phyloP scores from a whole-genome alignment of 2,113 vertebrate species.

The Sterna hirundo region DNA sequence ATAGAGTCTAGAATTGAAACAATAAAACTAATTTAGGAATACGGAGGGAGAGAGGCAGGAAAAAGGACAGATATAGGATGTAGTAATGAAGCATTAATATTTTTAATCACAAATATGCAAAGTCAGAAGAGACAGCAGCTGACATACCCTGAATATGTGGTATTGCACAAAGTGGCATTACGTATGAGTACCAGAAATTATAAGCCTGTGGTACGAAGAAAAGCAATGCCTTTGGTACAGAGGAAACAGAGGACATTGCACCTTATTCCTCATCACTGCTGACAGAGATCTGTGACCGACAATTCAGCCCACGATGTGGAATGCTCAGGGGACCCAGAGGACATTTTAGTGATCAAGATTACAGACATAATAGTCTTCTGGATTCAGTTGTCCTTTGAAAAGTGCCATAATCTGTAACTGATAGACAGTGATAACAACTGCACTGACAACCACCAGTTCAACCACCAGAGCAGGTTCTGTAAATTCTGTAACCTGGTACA shows the following conservation, averaged over 20 bases:
- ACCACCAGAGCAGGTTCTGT: not conserved
- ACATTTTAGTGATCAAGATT: not conserved
- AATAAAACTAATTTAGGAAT: not conserved
- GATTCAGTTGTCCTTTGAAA: not conserved
- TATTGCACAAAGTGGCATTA: not conserved
- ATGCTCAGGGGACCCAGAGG: not conserved
- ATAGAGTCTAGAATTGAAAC: constrained; percentile 80
- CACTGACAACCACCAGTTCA: not conserved
- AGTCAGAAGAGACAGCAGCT: not conserved
- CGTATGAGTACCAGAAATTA: not conserved
- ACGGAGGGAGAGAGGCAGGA: not conserved
- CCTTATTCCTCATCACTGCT: not conserved
- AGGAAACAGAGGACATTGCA: not conserved
- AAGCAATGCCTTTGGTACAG: not conserved
- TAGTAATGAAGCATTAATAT: not conserved
- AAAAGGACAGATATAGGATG: not conserved
- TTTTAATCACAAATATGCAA: not conserved
- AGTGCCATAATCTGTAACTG: not conserved
- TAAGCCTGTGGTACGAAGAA: not conserved
- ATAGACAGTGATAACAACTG: not conserved
- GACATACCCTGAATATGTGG: not conserved
- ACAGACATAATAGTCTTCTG: not conserved
- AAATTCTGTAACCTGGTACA: not conserved
- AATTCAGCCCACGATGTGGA: not conserved
- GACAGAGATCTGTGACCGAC: not conserved